Base-by-base conservation (phyloP, 2,797 vertebrate genomes). In the Trachops cirrhosus region DNA sequence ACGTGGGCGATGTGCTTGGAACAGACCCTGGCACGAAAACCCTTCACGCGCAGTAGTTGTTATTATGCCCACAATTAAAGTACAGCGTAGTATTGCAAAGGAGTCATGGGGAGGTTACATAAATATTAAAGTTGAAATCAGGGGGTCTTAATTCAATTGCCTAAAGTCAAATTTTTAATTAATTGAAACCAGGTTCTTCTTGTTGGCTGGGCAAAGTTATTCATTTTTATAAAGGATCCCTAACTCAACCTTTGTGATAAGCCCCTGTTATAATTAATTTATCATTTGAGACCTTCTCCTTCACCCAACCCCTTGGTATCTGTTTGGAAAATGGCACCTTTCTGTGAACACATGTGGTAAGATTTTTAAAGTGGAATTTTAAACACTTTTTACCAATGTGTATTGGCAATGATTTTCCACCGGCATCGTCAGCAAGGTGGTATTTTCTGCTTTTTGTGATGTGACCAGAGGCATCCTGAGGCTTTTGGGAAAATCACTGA, bases 91-190 rank as follows among this genome's bases (percentile, higher is more conserved):
- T 62, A 86, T 24, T 16, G 34, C 16, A 48, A 50, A 67, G 78
- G 48, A 48, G 24, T 34, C 80, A 54, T 46, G 29, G 39, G 12
- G 37, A 8, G 19, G 48, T 52, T 90, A 32, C 24, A 59, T 21
- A 70, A 73, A 86, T 57, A 32, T 34, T 78, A 77, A 84, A 44
- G 9, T 71, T 96, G 64, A 93, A 91, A 71, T 83, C 37, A 90
- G 64, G 24, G 34, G 2, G 10, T 29, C 34, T 64, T 80, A 84
- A 89, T 79, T 88, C n/a, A 90, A 22, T 62, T 1, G 12, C 41
- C 2, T 21, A 54, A 91, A n/a, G 26, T 78, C 75, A 79, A 73
- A 67, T 39, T 86, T 79, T 46, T 67, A 91, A 70, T 78, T 83
- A 67, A 64, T 85, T 46, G 85, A 88, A 86, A 64, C 37, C 6